Base-by-base conservation (phyloP, 2,113 vertebrate species). In the Sisor rabdophorus region DNA sequence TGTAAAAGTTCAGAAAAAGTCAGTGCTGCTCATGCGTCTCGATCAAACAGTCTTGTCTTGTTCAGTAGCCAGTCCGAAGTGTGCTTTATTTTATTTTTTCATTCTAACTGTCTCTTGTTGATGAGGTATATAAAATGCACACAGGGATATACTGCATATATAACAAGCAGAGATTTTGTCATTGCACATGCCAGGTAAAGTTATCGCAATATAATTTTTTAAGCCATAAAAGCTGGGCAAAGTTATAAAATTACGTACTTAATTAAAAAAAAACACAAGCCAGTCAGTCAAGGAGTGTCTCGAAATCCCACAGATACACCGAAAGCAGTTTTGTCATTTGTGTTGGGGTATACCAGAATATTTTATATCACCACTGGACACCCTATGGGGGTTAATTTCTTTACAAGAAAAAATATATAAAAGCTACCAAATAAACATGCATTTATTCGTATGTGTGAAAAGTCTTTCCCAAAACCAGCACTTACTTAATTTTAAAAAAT, bases 201-300 rank as follows among this genome's bases (percentile, higher is more conserved):
- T 78, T 32, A 70, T 58, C 48, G 77, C 76, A 77, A 61, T 76
- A 69, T 63, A 76, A 67, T 74, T 64, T n/a, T 63, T 82, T 47
- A 83, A 85, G 84, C 84, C 82, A 85, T 85, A 82, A 52, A 78
- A 64, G 71, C 55, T 83, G 78, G 59, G 44, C 32, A 47, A 63
- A 64, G 71, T 47, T 56, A 54, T 13, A 26, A 36, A 50, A 71
- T 71, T 56, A 24, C 13, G 22, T 64, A 52, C 47, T 15, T 11
- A 65, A 59, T 28, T n/a, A 70, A 61, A 69, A 2, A 20, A 55
- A 55, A 54, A 6, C n/a, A 0, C 1, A 26, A 44, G 10, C 68
- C 53, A 54, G 60, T 56, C 32, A 32, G 11, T 55, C 32, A 52
- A 52, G 40, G 40, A 71, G 44, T 61, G 60, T n/a, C 16, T 68